Percentiles rank a stretch among this genome's conserved stretches.
phyloP scores from a whole-genome alignment of 2,113 vertebrate genomes.

The Elephantulus edwardii region DNA sequence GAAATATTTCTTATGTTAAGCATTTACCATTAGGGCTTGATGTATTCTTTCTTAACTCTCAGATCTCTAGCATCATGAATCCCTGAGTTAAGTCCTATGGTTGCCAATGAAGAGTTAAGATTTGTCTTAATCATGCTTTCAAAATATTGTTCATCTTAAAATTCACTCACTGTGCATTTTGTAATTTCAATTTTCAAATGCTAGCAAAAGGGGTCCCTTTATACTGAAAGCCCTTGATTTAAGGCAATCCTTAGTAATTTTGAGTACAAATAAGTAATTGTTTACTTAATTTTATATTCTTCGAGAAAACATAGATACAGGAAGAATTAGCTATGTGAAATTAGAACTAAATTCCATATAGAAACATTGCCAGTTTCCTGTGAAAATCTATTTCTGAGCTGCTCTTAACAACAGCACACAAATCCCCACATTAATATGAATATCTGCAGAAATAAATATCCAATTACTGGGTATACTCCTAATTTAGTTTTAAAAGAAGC shows the following conservation, averaged over 20 bases:
- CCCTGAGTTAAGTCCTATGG: not conserved
- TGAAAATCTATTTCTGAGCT: slow-evolving; percentile 52
- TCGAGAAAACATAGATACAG: not conserved
- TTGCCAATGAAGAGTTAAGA: not conserved
- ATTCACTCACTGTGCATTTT: not conserved
- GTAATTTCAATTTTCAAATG: slow-evolving; percentile 11
- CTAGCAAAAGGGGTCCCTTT: slow-evolving; percentile 31
- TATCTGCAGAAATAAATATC: slow-evolving; percentile 6
- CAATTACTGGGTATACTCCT: not conserved
- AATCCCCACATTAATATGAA: not conserved
- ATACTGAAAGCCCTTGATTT: not conserved
- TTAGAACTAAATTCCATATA: slow-evolving; percentile 26
- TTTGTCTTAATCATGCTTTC: slow-evolving; percentile 41
- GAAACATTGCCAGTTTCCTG: not conserved
- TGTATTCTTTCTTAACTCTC: not conserved
- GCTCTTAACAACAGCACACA: not conserved
- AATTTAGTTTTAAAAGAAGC: slow-evolving; percentile 52
- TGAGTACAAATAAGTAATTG: slow-evolving; percentile 48
- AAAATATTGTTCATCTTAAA: slow-evolving; percentile 39
- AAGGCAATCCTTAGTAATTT: not conserved
- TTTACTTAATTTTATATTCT: slow-evolving; percentile 19
- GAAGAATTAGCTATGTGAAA: slow-evolving; percentile 53
- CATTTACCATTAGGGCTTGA: not conserved
- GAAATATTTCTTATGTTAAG: not conserved
- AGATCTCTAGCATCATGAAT: not conserved